Evolutionary conservation across 2,797 vertebrate species (phyloP), one percentile per base, ranked within the genome.

Genomic region (Vireo griseus): DNA sequence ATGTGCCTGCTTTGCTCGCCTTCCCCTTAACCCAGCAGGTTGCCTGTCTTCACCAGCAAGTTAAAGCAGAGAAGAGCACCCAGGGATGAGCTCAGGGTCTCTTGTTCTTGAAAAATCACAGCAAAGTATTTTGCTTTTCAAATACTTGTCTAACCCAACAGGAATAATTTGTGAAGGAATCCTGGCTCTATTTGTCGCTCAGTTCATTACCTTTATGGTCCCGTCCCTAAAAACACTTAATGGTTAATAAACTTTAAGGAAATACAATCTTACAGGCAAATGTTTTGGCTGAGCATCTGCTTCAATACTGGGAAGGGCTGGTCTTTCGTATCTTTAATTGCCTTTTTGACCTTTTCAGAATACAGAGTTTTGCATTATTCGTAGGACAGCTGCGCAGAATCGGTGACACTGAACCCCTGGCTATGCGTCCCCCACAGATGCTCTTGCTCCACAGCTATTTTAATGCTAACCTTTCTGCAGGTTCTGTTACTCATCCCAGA

Each of bases 241-340:
- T 87, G 62, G 89, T 94, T 97, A 95, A 95, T 96, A 83, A 96
- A 92, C 67, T 47, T 86, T 54, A 84, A 96, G 94, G 74, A 94
- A 94, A 79, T 19, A 15, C 81, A 90, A 45, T 95, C 90, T 92
- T 33, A 25, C 61, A 94, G 86, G 71, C 79, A 88, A 88, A 95
- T 84, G 59, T 95, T 95, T 92, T 92, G 90, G 74, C 92, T 93
- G 75, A 94, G 90, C 90, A 88, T 76, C 79, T 87, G 75, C 82
- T 33, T 59, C 73, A 8, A 1, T 31, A 66, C 22, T 39, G 71
- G 82, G 81, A 79, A 93, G 54, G 71, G 71, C 35, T 47, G 51
- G 37, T 86, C 88, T 92, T 86, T 89, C 91, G 87, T 91, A 80
- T 95, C 91, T 97, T 95, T 96, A 92, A 97, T 96, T 94, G 92